Percentiles rank a stretch among this genome's conserved stretches.
Evolutionary conservation across 2,888 invertebrate species (phyloP).

Genomic region (Platycheirus rosarum): DNA sequence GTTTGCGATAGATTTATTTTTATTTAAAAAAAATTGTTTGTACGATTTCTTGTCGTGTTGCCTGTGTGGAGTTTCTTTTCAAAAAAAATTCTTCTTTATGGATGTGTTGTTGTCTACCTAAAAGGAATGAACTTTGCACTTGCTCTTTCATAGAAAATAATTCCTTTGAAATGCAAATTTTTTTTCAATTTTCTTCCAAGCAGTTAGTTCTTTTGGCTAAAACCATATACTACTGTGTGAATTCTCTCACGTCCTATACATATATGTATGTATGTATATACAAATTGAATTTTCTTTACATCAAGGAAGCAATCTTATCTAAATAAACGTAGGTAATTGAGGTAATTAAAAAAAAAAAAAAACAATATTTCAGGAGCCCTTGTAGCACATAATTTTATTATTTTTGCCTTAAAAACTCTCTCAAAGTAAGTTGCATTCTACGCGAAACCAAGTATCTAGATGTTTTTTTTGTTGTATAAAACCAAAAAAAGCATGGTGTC

Average conservation of each 20-base stretch:
- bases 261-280: too few species aligned
- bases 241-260: slow-evolving; percentile 60
- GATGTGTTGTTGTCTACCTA: too few species aligned
- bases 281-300: slow-evolving; percentile 32
- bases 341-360: too few species aligned
- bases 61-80: too few species aligned
- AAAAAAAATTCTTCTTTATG: too few species aligned
- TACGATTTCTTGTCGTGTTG: too few species aligned
- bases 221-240: slow-evolving; percentile 45
- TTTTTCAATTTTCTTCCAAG: slow-evolving; percentile 46
- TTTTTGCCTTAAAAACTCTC: too few species aligned
- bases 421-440: background rate
- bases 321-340: background rate
- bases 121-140: too few species aligned
- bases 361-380: background rate
- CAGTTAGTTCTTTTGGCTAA: background rate
- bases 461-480: background rate
- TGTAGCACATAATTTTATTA: too few species aligned
- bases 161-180: slow-evolving; percentile 69
- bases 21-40: too few species aligned
- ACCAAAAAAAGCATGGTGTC: slow-evolving; percentile 17
- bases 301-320: background rate
- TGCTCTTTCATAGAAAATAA: background rate
- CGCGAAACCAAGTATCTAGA: background rate
- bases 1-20: too few species aligned